phyloP scores from a whole-genome alignment of 2,113 vertebrate genomes.

The Glareola pratincola region DNA sequence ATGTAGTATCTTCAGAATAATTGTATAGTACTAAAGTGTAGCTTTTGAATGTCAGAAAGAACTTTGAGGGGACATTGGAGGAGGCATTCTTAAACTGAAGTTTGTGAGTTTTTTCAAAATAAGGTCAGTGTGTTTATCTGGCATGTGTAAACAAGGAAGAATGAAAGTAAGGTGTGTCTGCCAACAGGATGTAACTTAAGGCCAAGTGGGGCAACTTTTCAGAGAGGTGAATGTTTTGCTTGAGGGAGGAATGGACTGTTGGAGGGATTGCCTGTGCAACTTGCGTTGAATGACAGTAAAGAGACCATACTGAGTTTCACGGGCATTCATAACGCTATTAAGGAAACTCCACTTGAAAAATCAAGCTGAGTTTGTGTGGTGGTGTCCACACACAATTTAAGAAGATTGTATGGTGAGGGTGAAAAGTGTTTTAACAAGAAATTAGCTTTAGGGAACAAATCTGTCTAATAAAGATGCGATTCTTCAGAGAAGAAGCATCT shows the following conservation, averaged over 20 bases:
- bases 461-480: neutral
- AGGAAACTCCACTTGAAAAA: neutral
- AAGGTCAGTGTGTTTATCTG: neutral
- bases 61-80: neutral
- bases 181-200: neutral
- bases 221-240: neutral
- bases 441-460: neutral
- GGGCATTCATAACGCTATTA: neutral
- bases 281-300: neutral
- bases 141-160: neutral
- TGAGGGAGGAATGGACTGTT: neutral
- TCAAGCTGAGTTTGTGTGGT: neutral
- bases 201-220: neutral
- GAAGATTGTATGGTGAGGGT: neutral
- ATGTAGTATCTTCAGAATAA: neutral
- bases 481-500: neutral
- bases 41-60: neutral
- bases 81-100: neutral
- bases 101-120: neutral
- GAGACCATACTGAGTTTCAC: neutral
- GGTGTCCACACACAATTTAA: neutral
- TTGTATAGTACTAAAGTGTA: neutral
- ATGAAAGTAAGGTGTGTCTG: neutral
- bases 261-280: neutral
- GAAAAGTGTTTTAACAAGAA: neutral